phyloP scores from a whole-genome alignment of 35 echinoderm and acorn worm genomes.

The Diadema setosum region DNA sequence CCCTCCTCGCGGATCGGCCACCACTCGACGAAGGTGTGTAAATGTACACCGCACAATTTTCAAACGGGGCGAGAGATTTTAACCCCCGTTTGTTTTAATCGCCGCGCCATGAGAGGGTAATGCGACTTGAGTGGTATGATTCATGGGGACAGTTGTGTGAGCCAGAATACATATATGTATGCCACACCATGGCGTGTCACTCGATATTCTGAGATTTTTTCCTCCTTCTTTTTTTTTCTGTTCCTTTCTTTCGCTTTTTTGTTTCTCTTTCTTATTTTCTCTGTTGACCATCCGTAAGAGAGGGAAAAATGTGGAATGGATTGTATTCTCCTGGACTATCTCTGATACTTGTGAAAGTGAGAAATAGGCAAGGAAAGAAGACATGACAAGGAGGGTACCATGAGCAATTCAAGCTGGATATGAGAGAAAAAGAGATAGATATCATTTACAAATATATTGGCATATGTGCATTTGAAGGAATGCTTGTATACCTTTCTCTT shows the following conservation, averaged over 20 bases:
- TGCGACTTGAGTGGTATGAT: constrained; percentile 13
- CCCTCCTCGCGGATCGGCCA: background rate
- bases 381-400: too few species aligned
- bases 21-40: background rate
- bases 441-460: too few species aligned
- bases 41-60: background rate
- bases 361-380: too few species aligned
- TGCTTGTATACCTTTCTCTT: too few species aligned
- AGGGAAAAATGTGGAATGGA: too few species aligned
- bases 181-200: background rate
- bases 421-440: too few species aligned
- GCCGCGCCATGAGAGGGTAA: background rate
- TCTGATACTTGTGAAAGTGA: too few species aligned
- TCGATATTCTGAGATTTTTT: background rate
- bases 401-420: too few species aligned
- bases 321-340: too few species aligned
- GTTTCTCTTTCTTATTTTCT: background rate
- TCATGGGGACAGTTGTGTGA: background rate
- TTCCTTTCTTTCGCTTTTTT: background rate
- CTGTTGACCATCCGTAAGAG: too few species aligned
- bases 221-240: background rate
- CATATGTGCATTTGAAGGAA: too few species aligned
- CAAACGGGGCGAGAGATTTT: background rate
- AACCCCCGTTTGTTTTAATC: constrained; percentile 2
- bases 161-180: background rate